Base-by-base conservation (phyloP, 2,113 vertebrate genomes). In the Caloenas nicobarica region DNA sequence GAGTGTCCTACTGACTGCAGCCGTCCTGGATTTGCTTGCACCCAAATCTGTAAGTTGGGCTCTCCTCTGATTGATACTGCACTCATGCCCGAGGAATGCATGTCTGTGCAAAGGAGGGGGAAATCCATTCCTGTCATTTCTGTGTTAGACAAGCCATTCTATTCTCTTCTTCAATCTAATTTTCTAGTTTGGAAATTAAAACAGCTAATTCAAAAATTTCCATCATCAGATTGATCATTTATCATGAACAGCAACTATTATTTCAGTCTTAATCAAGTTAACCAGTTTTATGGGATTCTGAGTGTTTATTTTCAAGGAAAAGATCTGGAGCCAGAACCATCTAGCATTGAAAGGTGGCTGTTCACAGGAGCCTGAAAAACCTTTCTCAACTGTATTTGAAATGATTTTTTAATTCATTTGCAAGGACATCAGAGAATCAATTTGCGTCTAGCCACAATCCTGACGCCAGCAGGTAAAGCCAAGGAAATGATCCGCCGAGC, bases 391-490 rank as follows among this genome's bases (percentile, higher is more conserved):
- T 54, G 19, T 46, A 74, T 96, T 96, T 89, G 78, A 94, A 96
- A 93, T 69, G 61, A 93, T 79, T 96, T 95, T 94, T 90, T 62
- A 92, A 89, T 94, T 95, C 28, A 86, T 84, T 92, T 96, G 50
- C 77, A 84, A 60, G 57, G 77, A 81, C 77, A 79, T 72, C 83
- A 82, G 81, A 69, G 57, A 92, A 91, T 87, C 81, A 76, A 34
- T 84, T 81, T 92, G n/a, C 62, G 77, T 88, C 58, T 38, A 95
- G 48, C 83, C 73, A 82, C 77, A 89, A 66, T 42, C 44, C 81
- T 87, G 83, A 81, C 4, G 36, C 73, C 3, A 0, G 22, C 0
- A 2, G 71, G 53, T 88, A 77, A 89, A 89, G 81, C 25, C 66
- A 76, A 93, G 77, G 73, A 96, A 92, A 86, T 46, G 50, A 93